Conservation (phyloP, 2,888 invertebrate species). For the Eupithecia inturbata region DNA sequence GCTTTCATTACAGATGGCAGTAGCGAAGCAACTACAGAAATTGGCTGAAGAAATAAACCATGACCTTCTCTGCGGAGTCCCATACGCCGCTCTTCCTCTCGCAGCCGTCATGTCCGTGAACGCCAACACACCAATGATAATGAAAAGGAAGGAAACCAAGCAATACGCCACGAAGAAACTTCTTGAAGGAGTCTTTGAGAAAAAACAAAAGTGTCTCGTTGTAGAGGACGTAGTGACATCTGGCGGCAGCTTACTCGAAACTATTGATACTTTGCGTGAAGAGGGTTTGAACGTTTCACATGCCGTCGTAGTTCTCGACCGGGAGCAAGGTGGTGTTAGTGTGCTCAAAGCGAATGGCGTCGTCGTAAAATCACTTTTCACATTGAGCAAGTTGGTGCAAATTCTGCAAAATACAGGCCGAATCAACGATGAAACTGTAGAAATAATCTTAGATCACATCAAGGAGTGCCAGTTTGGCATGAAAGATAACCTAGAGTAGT, state of each 20-base stretch:
- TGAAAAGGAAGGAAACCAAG: constrained; percentile 97
- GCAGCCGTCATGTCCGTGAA: constrained; percentile 93
- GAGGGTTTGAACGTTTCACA: constrained; percentile 88
- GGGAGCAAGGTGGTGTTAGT: constrained; percentile 94
- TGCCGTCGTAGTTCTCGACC: constrained; percentile 94
- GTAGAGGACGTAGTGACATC: constrained; percentile 97
- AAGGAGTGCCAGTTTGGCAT: constrained; percentile 70
- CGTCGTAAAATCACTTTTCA: constrained; percentile 87
- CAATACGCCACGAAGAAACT: constrained; percentile 97
- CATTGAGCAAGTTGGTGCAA: constrained; percentile 86
- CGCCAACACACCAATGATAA: constrained; percentile 91
- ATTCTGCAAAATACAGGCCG: constrained; percentile 86
- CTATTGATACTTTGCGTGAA: constrained; percentile 87
- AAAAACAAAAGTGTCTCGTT: constrained; percentile 90
- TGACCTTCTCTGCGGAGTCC: constrained; percentile 96
- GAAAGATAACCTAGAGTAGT: constrained; percentile 61
- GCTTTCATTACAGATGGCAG: constrained; percentile 60
- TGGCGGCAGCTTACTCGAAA: constrained; percentile 96
- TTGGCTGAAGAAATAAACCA: constrained; percentile 68
- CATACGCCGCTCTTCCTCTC: constrained; percentile 97
- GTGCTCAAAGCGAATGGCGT: constrained; percentile 90
- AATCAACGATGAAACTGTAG: constrained; percentile 80
- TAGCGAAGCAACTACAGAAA: constrained; percentile 64
- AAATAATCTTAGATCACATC: constrained; percentile 71
- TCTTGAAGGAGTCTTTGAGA: constrained; percentile 92